phyloP scores from a whole-genome alignment of 2,113 vertebrate genomes.

The Leptodactylus fuscus region DNA sequence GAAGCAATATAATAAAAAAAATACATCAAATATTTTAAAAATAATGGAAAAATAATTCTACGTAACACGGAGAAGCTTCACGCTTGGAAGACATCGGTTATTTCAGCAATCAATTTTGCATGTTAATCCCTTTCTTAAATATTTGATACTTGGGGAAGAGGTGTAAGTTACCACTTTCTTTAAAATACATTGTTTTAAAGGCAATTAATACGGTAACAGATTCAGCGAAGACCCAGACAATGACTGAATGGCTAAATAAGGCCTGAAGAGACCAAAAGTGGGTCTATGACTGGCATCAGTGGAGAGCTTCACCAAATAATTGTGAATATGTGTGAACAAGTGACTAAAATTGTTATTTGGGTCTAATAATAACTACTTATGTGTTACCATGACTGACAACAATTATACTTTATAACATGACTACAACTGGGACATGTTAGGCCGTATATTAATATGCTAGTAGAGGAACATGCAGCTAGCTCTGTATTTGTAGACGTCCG shows the following conservation, averaged over 20 bases:
- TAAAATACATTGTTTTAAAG: conserved; percentile 18
- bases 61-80: not conserved
- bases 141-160: conserved; percentile 10
- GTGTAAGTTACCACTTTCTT: conserved; percentile 25
- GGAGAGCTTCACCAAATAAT: not conserved
- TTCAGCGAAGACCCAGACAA: not conserved
- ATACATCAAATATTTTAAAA: not conserved
- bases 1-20: not conserved
- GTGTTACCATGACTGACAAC: not conserved
- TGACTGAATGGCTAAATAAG: not conserved
- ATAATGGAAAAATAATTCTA: not conserved
- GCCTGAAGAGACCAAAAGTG: not conserved
- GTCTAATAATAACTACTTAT: not conserved
- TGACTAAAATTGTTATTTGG: not conserved
- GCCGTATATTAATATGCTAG: not conserved
- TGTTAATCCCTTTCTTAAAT: conserved; percentile 31
- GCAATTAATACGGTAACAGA: conserved; percentile 3
- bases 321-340: not conserved
- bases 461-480: not conserved
- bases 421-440: not conserved
- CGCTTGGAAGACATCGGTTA: not conserved
- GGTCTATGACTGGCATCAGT: not conserved
- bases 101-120: conserved; percentile 9
- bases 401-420: not conserved
- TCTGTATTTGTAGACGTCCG: not conserved